Base-by-base conservation (phyloP, 2,888 invertebrate genomes). In the Melanophora roralis region DNA sequence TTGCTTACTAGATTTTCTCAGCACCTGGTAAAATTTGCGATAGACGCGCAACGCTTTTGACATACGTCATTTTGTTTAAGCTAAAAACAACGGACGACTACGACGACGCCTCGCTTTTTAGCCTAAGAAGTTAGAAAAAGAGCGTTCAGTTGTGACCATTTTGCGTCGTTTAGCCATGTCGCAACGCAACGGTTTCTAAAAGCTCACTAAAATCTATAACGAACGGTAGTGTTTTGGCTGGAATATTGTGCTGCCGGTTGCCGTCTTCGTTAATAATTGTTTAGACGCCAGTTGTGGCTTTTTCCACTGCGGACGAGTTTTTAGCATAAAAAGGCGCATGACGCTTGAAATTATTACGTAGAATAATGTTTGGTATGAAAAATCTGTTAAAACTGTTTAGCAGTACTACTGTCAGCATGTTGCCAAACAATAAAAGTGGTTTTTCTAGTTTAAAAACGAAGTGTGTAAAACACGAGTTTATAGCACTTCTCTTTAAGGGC, bases 11-110 rank as follows among this genome's bases (percentile, higher is more conserved):
- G 32, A 34, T n/a, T 69, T 71, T 57, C 85, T 88, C 88, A 34
- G 83, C 81, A 84, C 88, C 89, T 88, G 86, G 86, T 88, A 78
- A 79, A 85, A 86, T 88, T 88, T 87, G 88, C 88, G 89, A 89
- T 88, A 88, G 89, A 89, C 89, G 89, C 87, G 89, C 88, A 87
- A 87, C 88, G 82, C 77, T 79, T 78, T 78, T 68, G 73, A 72
- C 78, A 57, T 60, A 75, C 76, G 67, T 73, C 77, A 45, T 72
- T 12, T 57, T 45, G 64, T 55, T 67, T 43, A 59, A 67, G 68
- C n/a, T n/a, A n/a, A n/a, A n/a, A n/a, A n/a, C n/a, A n/a, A n/a
- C n/a, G n/a, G 47, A 9, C 43, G 11, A 11, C n/a, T 12, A 16
- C n/a, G 57, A 55, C 64, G 55, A 55, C 43, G 59, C 59, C 34